Base-by-base conservation (phyloP, 2,888 invertebrate genomes). In the Orthonychiurus folsomi region DNA sequence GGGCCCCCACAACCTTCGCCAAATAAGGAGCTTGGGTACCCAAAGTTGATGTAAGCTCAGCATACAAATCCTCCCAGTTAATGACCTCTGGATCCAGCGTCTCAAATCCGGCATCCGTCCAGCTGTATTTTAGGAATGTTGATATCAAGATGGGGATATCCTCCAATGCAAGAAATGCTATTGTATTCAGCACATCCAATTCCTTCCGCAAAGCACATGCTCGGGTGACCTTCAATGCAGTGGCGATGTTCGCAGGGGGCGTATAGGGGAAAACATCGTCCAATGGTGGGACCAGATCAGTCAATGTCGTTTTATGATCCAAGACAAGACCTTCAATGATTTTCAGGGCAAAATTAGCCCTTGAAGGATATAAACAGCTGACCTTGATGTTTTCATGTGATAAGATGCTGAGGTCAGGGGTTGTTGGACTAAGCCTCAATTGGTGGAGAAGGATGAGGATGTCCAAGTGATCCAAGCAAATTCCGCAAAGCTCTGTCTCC, bases 401-500 rank as follows among this genome's bases (percentile, higher is more conserved):
- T 12, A 52, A 9, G 20, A 52, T 52, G 21, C 12, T 12, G 9
- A 52, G n/a, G n/a, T 52, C 52, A 23, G 52, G 52, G 3, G 52
- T 9, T 20, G 52, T 52, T 52, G 21, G 52, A 9, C 12, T 5
- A 52, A n/a, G 9, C n/a, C 20, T 52, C 9, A 52, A 52, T 23
- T 52, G 52, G n/a, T 52, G 5, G 20, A 52, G 52, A 3, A 52
- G n/a, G n/a, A 52, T 20, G 9, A 52, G n/a, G n/a, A 52, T 52
- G 52, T 52, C 52, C 52, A 52, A 23, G 5, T n/a, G 52, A 23
- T 52, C 52, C 52, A 52, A 23, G 20, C 52, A 52, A 20, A 52
- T 23, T 5, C 21, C 52, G 3, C 20, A 5, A 9, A 52, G 52
- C n/a, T 52, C n/a, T 23, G 3, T 20, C 3, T 52, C 21, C 9